Evolutionary conservation across 2,797 vertebrate genomes (phyloP).

Genomic region (Muscicapa comitata): DNA sequence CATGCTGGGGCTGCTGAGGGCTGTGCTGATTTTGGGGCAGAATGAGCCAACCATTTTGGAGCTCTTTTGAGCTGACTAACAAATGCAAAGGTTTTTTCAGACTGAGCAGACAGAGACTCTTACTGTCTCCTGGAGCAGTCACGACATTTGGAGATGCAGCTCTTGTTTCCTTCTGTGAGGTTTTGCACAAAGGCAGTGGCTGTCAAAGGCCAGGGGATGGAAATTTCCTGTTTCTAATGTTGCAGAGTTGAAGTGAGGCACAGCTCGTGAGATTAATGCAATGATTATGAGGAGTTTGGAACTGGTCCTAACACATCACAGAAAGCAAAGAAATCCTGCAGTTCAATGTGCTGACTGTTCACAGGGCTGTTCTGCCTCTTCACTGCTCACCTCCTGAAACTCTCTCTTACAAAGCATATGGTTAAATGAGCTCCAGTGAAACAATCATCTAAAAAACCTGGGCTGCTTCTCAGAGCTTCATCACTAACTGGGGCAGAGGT

Average conservation of each 20-base stretch:
- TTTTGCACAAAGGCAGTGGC: neutral
- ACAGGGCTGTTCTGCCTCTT: neutral
- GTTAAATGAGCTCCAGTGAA: neutral
- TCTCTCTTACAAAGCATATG: neutral
- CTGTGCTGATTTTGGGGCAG: neutral
- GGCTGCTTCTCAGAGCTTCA: conserved; percentile 31
- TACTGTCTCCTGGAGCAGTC: neutral
- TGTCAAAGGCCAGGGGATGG: neutral
- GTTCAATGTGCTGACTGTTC: neutral
- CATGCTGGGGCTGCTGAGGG: neutral
- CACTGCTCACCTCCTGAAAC: neutral
- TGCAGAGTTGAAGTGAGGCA: neutral
- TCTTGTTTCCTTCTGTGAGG: neutral
- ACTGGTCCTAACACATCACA: neutral
- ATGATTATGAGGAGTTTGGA: neutral
- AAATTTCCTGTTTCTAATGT: neutral
- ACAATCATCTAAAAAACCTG: conserved; percentile 9
- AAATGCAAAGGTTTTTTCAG: neutral
- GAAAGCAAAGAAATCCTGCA: neutral
- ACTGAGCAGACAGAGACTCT: neutral
- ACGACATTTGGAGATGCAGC: neutral
- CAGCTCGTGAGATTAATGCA: neutral
- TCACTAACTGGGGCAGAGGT: neutral
- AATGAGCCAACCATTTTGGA: neutral
- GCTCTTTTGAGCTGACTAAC: neutral